Evolutionary conservation across 2,888 invertebrate species (phyloP).

Genomic region (Bruchidius siliquastri): DNA sequence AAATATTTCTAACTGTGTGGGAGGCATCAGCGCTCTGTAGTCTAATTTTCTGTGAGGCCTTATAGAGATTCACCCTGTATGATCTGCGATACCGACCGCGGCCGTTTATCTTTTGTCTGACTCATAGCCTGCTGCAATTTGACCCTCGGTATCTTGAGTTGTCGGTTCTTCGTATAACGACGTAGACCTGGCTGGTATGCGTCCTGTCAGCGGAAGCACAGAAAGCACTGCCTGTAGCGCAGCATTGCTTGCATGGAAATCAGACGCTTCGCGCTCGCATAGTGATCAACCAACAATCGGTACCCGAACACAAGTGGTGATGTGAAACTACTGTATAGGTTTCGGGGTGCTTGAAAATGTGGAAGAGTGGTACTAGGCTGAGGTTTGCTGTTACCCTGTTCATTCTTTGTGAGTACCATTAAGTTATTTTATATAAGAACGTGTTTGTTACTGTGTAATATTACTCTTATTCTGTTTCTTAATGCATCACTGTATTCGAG

Average conservation of each 20-base stretch:
- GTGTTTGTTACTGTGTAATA: too few relatives aligned
- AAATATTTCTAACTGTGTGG: too few relatives aligned
- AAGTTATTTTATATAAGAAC: neutral
- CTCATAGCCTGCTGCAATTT: neutral
- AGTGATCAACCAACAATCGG: neutral
- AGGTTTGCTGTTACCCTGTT: neutral
- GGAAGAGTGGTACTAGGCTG: neutral
- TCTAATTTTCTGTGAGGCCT: too few relatives aligned
- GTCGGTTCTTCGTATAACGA: neutral
- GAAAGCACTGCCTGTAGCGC: too few relatives aligned
- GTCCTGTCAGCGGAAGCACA: neutral
- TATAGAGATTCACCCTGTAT: neutral
- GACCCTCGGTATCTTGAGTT: neutral
- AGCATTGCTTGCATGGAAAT: neutral
- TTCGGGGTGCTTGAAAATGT: neutral
- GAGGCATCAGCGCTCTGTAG: too few relatives aligned
- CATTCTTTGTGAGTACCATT: neutral
- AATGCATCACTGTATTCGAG: too few relatives aligned
- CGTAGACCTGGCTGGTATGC: neutral
- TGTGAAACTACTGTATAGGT: neutral
- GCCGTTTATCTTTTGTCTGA: neutral
- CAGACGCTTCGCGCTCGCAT: neutral
- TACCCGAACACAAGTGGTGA: neutral
- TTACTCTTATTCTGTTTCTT: too few relatives aligned
- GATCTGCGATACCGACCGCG: neutral